Evolutionary conservation across 2,797 vertebrate genomes (phyloP), one percentile per base, ranked within the genome.

Genomic region (Ptychadena robeensis): DNA sequence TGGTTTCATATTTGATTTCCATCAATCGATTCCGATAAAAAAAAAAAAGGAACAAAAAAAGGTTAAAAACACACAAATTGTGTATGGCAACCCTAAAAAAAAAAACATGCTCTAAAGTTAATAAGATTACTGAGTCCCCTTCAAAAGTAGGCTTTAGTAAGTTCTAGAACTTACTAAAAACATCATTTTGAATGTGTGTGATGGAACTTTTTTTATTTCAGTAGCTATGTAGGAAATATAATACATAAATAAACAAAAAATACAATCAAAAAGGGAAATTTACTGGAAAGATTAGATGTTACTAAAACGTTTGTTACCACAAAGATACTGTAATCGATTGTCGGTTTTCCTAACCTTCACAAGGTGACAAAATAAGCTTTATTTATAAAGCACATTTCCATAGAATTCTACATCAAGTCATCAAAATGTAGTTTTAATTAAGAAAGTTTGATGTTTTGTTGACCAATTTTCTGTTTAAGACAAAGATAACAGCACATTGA

Each of bases 301-400:
- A 81, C 73, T 81, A 63, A 81, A 73, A 66, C 67, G 30, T 57
- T 59, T 67, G 4, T 31, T 71, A 57, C 25, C 73, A 67, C 40
- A 81, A 65, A 32, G 38, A 27, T 63, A 64, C 18, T 12, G 44
- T 57, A 66, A 37, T 28, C 79, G 67, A n/a, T 32, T 4, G 28
- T 4, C 4, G 57, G 64, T 27, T 10, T 9, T 73, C 18, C 67
- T 37, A 35, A 35, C 9, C 34, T 70, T 69, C 59, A 1, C 12
- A 38, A 40, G 18, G 61, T 22, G 31, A n/a, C 28, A 65, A 31
- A 18, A n/a, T 35, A 65, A 18, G 5, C 1, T 12, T 40, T 40
- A 11, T 0, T 15, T 44, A 15, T 15, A 15, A 53, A 53, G 22
- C 5, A 61, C 8, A 61, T 27, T 2, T 61, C 25, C 4, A 28